phyloP scores from a whole-genome alignment of 2,797 vertebrate genomes.

The Avahi laniger region DNA sequence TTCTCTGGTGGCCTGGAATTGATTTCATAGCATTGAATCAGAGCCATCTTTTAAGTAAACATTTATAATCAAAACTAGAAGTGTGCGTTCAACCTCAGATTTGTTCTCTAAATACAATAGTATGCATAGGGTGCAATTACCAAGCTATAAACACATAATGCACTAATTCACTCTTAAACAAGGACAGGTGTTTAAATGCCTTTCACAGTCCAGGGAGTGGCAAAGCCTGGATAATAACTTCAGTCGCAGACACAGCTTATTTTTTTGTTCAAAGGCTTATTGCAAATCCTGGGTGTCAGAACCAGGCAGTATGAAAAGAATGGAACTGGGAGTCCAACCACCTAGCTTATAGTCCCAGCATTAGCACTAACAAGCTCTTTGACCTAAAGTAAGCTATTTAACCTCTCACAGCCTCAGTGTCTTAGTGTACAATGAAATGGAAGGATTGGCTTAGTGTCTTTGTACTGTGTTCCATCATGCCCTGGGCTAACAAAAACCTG shows the following conservation, averaged over 20 bases:
- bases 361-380: slow-evolving; percentile 66
- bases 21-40: slow-evolving; percentile 41
- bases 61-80: slow-evolving; percentile 54
- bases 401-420: slow-evolving; percentile 7
- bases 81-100: slow-evolving; percentile 15
- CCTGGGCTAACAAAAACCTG: not conserved
- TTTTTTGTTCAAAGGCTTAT: slow-evolving; percentile 80
- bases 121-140: slow-evolving; percentile 40
- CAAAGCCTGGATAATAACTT: slow-evolving; percentile 81
- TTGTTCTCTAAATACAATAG: slow-evolving; percentile 49
- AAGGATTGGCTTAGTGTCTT: not conserved
- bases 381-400: slow-evolving; percentile 58
- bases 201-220: slow-evolving; percentile 75
- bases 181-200: slow-evolving; percentile 75
- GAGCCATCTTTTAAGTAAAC: slow-evolving; percentile 61
- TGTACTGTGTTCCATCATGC: not conserved
- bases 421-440: not conserved
- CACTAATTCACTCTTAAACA: slow-evolving; percentile 64
- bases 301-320: slow-evolving; percentile 66
- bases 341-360: slow-evolving; percentile 50
- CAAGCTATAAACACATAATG: slow-evolving; percentile 49
- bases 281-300: slow-evolving; percentile 76
- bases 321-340: not conserved
- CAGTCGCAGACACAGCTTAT: slow-evolving; percentile 70
- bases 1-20: not conserved